Conservation (phyloP, 2,888 invertebrate genomes). For the Linnaemya vulpina region DNA sequence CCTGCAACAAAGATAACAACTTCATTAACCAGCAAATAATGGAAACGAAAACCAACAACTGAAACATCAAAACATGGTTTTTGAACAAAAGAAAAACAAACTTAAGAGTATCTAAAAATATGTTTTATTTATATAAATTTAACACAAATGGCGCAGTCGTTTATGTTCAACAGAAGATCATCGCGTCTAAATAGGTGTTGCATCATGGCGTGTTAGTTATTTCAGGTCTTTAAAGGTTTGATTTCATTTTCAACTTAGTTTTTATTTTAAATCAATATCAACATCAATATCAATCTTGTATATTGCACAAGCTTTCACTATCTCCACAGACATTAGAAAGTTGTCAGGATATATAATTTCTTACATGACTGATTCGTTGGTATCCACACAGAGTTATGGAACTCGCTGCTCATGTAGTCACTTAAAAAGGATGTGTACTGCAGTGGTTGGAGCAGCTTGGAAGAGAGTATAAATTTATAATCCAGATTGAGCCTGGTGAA, state of each 20-base stretch:
- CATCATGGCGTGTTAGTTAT: constrained; percentile 62
- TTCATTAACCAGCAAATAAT: constrained; percentile 73
- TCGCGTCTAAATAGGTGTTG: constrained; percentile 69
- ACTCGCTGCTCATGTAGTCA: too few relatives aligned
- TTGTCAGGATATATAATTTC: neutral
- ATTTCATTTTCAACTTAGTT: constrained; percentile 12
- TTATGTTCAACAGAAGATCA: constrained; percentile 49
- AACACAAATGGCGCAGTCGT: constrained; percentile 53
- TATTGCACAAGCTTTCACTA: too few relatives aligned
- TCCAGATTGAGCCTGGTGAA: too few relatives aligned
- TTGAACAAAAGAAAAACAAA: constrained; percentile 1
- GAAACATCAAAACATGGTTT: constrained; percentile 72
- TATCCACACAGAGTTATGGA: too few relatives aligned
- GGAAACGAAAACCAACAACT: constrained; percentile 59
- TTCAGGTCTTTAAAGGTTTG: constrained; percentile 22
- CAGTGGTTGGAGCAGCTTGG: too few relatives aligned
- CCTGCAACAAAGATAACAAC: constrained; percentile 73
- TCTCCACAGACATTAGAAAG: neutral
- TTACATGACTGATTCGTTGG: neutral
- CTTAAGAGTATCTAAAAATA: constrained; percentile 16
- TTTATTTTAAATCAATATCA: too few relatives aligned
- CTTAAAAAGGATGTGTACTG: too few relatives aligned
- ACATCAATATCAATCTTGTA: too few relatives aligned
- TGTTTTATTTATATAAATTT: constrained; percentile 38
- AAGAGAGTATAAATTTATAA: too few relatives aligned